Conservation (phyloP, 1,140 invertebrate genomes). For the Procambarus virginalis region DNA sequence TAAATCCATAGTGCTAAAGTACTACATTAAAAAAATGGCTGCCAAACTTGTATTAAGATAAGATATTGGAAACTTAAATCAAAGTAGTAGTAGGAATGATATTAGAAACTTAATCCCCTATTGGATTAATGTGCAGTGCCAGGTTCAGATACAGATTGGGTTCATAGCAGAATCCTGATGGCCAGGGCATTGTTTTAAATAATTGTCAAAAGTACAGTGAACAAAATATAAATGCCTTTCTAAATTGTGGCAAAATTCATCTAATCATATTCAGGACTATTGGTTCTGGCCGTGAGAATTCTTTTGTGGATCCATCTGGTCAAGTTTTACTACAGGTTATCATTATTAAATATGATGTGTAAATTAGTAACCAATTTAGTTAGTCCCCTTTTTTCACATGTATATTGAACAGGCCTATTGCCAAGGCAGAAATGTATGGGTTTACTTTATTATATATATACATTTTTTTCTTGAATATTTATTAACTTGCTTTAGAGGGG, state of each 20-base stretch:
- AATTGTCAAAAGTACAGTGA: not conserved
- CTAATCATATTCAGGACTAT: not conserved
- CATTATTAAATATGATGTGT: not conserved
- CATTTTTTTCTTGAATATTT: not conserved
- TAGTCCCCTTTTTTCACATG: not conserved
- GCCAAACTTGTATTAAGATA: not conserved
- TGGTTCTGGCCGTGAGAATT: not conserved
- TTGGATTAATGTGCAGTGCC: conserved; percentile 2
- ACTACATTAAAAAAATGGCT: conserved; percentile 7
- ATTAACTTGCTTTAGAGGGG: not conserved
- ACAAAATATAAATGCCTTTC: not conserved
- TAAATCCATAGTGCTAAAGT: conserved; percentile 18
- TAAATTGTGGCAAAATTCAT: not conserved
- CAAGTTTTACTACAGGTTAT: not conserved
- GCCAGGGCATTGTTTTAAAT: not conserved
- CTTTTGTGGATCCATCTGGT: not conserved
- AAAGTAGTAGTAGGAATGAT: not conserved
- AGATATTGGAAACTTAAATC: conserved; percentile 9
- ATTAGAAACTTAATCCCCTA: not conserved
- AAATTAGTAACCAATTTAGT: not conserved
- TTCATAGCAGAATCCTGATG: not conserved
- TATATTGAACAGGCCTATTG: not conserved
- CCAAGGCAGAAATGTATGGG: not conserved
- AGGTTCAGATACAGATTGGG: not conserved
- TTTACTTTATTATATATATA: not conserved